Base-by-base conservation (phyloP, 1,140 invertebrate species). In the Drosophila tani region DNA sequence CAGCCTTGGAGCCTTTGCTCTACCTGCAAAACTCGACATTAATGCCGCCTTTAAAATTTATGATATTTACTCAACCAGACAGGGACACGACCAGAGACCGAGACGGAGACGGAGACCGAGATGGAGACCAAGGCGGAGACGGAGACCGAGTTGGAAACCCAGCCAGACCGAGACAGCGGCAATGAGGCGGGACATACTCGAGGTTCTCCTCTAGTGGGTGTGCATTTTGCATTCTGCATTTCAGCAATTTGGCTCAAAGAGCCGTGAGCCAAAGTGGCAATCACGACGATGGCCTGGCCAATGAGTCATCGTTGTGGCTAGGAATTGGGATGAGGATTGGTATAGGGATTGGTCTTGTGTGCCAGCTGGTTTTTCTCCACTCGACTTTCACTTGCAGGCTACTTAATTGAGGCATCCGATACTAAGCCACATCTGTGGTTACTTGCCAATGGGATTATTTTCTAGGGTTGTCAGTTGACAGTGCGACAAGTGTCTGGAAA, bases 31-130 rank as follows among this genome's bases (percentile, higher is more conserved):
- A 57, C 55, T 57, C 66, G 27, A 64, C 79, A 88, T 90, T 88
- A 88, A 88, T 83, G 82, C 67, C 71, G 81, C 56, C 70, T 88
- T 82, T 90, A 88, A 88, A 88, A 88, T 88, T 85, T 88, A 88
- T 88, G 85, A 88, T 88, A 88, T 88, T 88, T 88, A 88, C 85
- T 85, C 69, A 60, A 46, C 69, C 69, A 80, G 69, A 80, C 78
- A 56, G 53, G 53, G 35, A 40, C 51, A 55, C 32, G 35, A 56
- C 53, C 35, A 19, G 32, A 38, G 51, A 55, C 51, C 17, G 50
- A 32, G 17, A 32, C 46, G 12, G 19, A 69, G 59, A 81, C 69
- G n/a, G 40, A 19, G 46, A 53, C 57, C 41, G 51, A 55, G 73
- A 49, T n/a, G 29, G 29, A 32, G 51, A 55, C 62, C n/a, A 38